Percentiles rank a stretch among this genome's conserved stretches.
Conservation (phyloP, 2,797 vertebrate genomes). For the Enteromius radiatus region DNA sequence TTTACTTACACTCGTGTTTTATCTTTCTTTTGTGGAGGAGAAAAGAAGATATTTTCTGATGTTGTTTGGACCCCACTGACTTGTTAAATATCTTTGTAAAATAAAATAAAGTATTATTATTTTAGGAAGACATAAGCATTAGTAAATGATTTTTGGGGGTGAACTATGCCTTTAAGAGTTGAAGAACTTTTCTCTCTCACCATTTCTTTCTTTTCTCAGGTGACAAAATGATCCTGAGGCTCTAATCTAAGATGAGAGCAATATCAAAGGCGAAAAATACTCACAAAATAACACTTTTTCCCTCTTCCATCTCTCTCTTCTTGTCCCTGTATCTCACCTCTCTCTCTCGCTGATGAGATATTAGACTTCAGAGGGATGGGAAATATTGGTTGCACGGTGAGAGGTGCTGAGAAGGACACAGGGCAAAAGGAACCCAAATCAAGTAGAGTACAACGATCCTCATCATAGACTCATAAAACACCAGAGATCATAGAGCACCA, state of each 20-base stretch:
- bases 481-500: constrained; percentile 22
- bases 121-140: not conserved
- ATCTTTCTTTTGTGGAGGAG: not conserved
- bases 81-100: no score
- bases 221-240: constrained; percentile 51
- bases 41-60: not conserved
- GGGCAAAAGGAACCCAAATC: constrained; percentile 64
- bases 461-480: constrained; percentile 58
- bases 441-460: constrained; percentile 49
- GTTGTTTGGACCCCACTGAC: not conserved
- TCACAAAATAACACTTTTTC: constrained; percentile 49
- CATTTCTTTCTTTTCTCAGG: constrained; percentile 37
- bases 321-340: constrained; percentile 38
- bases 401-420: constrained; percentile 54
- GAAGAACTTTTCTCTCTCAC: constrained; percentile 13
- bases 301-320: constrained; percentile 35
- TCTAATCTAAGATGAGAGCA: constrained; percentile 54
- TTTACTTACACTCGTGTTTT: not conserved
- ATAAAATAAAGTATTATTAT: not conserved
- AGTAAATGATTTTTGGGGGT: not conserved
- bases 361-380: constrained; percentile 62
- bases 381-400: constrained; percentile 66
- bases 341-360: constrained; percentile 51
- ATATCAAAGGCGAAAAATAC: constrained; percentile 53
- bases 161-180: constrained; percentile 10